These are phyloP conservation scores for Eumacrocentrus americanus DNA, from an alignment of 2,888 invertebrate species.

Conservation along the genomic window DNA sequence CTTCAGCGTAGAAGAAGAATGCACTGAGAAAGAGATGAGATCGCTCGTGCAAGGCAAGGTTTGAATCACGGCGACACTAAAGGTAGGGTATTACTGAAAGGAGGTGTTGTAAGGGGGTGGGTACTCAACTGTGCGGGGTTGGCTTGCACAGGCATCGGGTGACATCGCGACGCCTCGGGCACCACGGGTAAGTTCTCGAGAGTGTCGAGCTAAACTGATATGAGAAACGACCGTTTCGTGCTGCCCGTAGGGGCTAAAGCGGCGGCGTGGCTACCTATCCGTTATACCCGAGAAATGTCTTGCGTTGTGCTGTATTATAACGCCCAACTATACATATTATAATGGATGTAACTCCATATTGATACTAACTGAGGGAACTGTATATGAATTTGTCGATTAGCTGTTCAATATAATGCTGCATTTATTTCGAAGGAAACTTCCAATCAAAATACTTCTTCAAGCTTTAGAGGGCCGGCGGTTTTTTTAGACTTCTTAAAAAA, in stretches of 20 bases:
- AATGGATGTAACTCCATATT: no score
- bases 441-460: no score
- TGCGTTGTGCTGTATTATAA: conserved; percentile 33
- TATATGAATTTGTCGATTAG: no score
- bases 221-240: conserved; percentile 61
- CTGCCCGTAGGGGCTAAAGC: conserved; percentile 57
- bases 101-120: conserved; percentile 34
- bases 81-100: conserved; percentile 23
- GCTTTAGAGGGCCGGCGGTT: no score
- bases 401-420: no score
- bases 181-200: conserved; percentile 55
- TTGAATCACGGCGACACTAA: conserved; percentile 15
- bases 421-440: not conserved
- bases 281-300: conserved; percentile 53
- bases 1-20: conserved; percentile 23
- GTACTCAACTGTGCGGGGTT: conserved; percentile 24
- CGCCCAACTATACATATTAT: no score
- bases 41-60: conserved; percentile 10
- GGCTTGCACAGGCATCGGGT: conserved; percentile 48
- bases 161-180: conserved; percentile 55
- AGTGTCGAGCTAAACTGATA: conserved; percentile 61
- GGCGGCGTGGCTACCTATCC: conserved; percentile 42
- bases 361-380: no score
- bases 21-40: conserved; percentile 31
- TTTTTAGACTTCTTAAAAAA: no score